Base-by-base conservation (phyloP, 2,797 vertebrate species). In the Protosalanx chinensis region DNA sequence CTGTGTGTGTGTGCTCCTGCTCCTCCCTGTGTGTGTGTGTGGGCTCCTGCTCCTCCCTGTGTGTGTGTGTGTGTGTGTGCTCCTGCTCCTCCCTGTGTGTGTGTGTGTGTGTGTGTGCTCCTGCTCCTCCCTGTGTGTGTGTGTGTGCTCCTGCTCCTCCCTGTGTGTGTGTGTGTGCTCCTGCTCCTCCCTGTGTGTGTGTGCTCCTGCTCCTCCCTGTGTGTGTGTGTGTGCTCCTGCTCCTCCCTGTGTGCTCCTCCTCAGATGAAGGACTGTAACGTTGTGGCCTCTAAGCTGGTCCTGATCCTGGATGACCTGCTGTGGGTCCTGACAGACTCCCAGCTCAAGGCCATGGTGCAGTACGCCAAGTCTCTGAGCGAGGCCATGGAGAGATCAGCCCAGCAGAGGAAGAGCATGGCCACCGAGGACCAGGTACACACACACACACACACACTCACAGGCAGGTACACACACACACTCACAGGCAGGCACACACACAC, bases 281-380 rank as follows among this genome's bases (percentile, higher is more conserved):
- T 99, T 69, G 92, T 98, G 89, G 95, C 97, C 70, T 97, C 98
- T 73, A 99, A 99, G 84, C 92, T 99, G 84, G 89, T 98, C 80
- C 90, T 99, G 72, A 92, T 98, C 86, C 84, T 99, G 91, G 97
- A 99, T 79, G 98, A 99, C 84, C 93, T 99, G 84, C 88, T 99
- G 6, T 99, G 98, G 98, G 98, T 99, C 80, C 93, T 99, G 90
- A 98, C 98, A 0, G 97, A 99, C 91, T 99, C 97, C 8, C 98
- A 99, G 83, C 90, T 99, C 80, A 99, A 99, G 90, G 98, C 98
- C 77, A 98, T 98, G 97, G 96, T 98, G 71, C 97, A 99, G 66
- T 99, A 99, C 74, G 97, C 97, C 78, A 99, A 99, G 88, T 99
- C 97, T 76, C 95, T 99, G 63, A 97, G 97, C 67, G 98, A 99